Conservation (phyloP, 2,113 vertebrate species). For the Mastomys natalensis region DNA sequence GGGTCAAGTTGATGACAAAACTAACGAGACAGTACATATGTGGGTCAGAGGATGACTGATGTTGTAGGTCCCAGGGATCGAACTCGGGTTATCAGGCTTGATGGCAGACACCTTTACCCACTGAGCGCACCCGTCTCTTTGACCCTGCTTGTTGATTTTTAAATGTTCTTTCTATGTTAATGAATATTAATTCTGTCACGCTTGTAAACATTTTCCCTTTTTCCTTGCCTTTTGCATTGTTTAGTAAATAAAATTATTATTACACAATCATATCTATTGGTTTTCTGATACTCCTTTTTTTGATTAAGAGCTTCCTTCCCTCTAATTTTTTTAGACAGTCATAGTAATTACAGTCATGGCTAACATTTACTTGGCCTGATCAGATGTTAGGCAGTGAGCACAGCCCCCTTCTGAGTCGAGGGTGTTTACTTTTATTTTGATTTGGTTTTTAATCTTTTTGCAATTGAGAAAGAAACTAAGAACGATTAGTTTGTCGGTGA, state of each 20-base stretch:
- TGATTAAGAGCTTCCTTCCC: conserved; percentile 55
- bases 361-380: conserved; percentile 65
- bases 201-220: conserved; percentile 60
- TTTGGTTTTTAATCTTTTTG: conserved; percentile 40
- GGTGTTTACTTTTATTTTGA: conserved; percentile 1
- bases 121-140: too few relatives aligned
- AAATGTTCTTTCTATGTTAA: conserved; percentile 73
- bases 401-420: conserved; percentile 43
- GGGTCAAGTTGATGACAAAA: too few relatives aligned
- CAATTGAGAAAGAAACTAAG: conserved; percentile 53
- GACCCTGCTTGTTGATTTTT: conserved; percentile 56
- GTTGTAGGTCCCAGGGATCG: neutral
- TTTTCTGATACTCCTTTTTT: conserved; percentile 72
- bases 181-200: conserved; percentile 74
- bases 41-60: neutral
- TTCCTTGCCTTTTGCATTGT: conserved; percentile 70
- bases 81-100: neutral
- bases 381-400: conserved; percentile 47
- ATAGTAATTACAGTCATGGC: conserved; percentile 67
- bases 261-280: conserved; percentile 60
- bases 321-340: conserved; percentile 69
- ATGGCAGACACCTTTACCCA: too few relatives aligned
- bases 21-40: neutral
- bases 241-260: conserved; percentile 78
- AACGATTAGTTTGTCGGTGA: conserved; percentile 32